Evolutionary conservation across 2,113 vertebrate species (phyloP), one percentile per base, ranked within the genome.

Genomic region (Grantiella picta): DNA sequence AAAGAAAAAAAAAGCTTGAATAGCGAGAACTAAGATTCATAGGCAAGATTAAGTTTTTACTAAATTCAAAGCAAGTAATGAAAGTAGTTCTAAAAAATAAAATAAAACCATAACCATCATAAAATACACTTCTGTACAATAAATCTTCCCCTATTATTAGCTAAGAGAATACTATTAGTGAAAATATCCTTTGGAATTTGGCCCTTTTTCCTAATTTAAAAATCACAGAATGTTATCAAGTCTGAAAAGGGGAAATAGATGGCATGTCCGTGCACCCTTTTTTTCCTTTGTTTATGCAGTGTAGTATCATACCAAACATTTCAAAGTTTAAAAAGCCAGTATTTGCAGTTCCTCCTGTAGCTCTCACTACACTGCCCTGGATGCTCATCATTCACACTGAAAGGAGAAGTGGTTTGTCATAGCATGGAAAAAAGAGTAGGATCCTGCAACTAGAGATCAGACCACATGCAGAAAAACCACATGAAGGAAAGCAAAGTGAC

Each of bases 401-500:
- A 80, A 10, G 12, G 29, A 85, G 42, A 59, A 75, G 31, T 3
- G 3, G 36, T 53, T 83, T 91, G 42, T 83, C 72, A 80, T 3
- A 76, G 40, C 71, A 73, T 1, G 9, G 42, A 47, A 73, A 53
- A 88, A 88, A 88, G 27, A 85, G 85, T 0, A 21, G 44, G 47
- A 92, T 54, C 31, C n/a, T 66, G 44, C 50, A 79, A 79, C 44
- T 50, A 89, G 19, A 64, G 44, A 71, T 38, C 47, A 78, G 63
- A 71, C 14, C 65, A 4, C n/a, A 38, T 11, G 31, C 65, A 64
- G 16, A 71, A 89, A 86, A 94, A 77, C 3, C 38, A 80, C 69
- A 83, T n/a, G 33, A 96, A 75, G 52, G 57, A 90, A 94, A 86
- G 42, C 47, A 70, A 89, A 89, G 36, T 28, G 45, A 86, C 44